phyloP scores from a whole-genome alignment of 2,888 invertebrate genomes.

The Dromius quadrimaculatus region DNA sequence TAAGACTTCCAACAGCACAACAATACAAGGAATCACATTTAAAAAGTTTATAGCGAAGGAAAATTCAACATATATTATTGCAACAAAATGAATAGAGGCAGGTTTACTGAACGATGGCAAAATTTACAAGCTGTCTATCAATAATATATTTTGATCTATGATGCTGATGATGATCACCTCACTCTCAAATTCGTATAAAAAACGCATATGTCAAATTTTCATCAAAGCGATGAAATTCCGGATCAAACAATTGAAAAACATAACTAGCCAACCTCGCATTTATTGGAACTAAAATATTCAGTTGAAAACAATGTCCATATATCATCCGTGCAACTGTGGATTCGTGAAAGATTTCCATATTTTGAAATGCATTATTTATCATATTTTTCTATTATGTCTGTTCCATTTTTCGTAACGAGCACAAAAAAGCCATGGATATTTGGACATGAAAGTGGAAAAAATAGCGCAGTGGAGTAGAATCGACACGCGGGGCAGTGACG shows the following conservation, averaged over 20 bases:
- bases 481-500: slow-evolving; percentile 7
- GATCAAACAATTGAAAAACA: slow-evolving; percentile 31
- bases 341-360: slow-evolving; percentile 40
- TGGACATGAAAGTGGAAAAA: slow-evolving; percentile 24
- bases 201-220: slow-evolving; percentile 28
- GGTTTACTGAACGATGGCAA: no score
- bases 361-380: slow-evolving; percentile 44
- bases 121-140: no score
- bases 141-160: slow-evolving; percentile 16
- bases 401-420: slow-evolving; percentile 41
- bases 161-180: no score
- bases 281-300: slow-evolving; percentile 41
- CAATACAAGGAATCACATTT: no score
- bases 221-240: slow-evolving; percentile 12
- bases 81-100: no score
- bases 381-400: slow-evolving; percentile 42
- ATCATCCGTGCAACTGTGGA: slow-evolving; percentile 38
- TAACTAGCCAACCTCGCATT: slow-evolving; percentile 8
- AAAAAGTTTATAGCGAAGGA: no score
- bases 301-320: slow-evolving; percentile 39
- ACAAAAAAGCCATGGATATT: slow-evolving; percentile 41
- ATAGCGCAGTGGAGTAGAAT: slow-evolving; percentile 7
- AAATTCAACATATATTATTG: no score
- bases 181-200: no score
- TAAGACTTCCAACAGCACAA: no score